These are phyloP conservation scores for Muntiacus muntjak DNA, from an alignment of 2,113 vertebrate genomes.

Conservation along the genomic window DNA sequence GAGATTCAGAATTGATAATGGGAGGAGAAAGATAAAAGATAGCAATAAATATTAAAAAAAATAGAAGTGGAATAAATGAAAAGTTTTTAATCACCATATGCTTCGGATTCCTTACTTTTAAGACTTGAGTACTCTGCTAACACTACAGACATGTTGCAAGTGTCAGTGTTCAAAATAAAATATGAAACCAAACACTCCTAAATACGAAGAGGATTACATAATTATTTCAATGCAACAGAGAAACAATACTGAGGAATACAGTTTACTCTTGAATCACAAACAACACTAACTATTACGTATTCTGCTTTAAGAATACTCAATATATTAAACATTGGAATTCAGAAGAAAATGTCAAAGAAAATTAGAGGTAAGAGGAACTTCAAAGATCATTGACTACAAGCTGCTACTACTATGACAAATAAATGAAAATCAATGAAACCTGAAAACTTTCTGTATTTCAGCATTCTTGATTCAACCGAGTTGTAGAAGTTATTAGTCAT, in stretches of 20 bases:
- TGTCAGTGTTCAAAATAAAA: background rate
- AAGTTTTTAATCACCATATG: background rate
- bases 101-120: background rate
- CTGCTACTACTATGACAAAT: background rate
- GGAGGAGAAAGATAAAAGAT: background rate
- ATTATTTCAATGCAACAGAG: background rate
- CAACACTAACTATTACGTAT: background rate
- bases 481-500: background rate
- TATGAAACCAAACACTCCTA: background rate
- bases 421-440: slow-evolving; percentile 3
- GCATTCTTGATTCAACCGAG: background rate
- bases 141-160: background rate
- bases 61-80: background rate
- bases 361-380: background rate
- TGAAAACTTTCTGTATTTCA: background rate
- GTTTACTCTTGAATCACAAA: background rate
- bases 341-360: slow-evolving; percentile 24
- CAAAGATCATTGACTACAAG: background rate
- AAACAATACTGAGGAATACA: background rate
- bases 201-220: background rate
- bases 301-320: background rate
- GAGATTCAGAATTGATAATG: background rate
- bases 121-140: background rate
- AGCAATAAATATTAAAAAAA: background rate
- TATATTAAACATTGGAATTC: background rate